These are phyloP conservation scores for Plagodis pulveraria DNA, from an alignment of 2,888 invertebrate species.

Conservation along the genomic window DNA sequence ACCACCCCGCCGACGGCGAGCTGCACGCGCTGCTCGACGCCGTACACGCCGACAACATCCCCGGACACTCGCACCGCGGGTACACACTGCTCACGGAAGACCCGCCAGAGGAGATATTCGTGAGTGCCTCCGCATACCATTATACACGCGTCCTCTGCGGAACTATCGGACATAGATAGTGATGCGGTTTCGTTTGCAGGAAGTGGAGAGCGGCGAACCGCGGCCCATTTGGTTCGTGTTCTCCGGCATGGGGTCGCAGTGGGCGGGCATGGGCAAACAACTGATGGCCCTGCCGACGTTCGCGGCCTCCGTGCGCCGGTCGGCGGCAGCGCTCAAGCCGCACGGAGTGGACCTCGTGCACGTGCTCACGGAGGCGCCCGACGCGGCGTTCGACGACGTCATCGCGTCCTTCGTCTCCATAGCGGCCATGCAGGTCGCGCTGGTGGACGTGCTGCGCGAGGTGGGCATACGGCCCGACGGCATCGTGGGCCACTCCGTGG, in stretches of 20 bases:
- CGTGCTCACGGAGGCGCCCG: conserved; percentile 90
- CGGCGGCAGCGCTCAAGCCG: conserved; percentile 90
- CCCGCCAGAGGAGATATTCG: conserved; percentile 47
- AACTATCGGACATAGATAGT: background rate
- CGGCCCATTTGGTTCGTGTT: conserved; percentile 97
- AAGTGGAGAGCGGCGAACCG: conserved; percentile 72
- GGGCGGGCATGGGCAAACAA: conserved; percentile 97
- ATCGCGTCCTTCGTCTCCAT: conserved; percentile 96
- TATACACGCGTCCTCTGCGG: no score
- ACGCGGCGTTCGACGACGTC: conserved; percentile 92
- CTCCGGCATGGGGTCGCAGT: conserved; percentile 99
- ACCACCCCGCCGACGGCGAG: conserved; percentile 88
- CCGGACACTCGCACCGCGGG: conserved; percentile 93
- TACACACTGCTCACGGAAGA: conserved; percentile 86
- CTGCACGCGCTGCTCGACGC: conserved; percentile 91
- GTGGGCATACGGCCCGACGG: conserved; percentile 95
- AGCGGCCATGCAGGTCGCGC: conserved; percentile 97
- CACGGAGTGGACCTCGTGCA: conserved; percentile 93
- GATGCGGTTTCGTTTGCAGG: conserved; percentile 42
- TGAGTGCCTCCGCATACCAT: conserved; percentile 34
- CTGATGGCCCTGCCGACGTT: conserved; percentile 94
- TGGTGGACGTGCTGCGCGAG: conserved; percentile 93
- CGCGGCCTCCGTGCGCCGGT: conserved; percentile 90
- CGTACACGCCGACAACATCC: conserved; percentile 88
- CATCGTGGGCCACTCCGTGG: conserved; percentile 98